Evolutionary conservation across 2,888 invertebrate species (phyloP).

Genomic region (Drepana falcataria): DNA sequence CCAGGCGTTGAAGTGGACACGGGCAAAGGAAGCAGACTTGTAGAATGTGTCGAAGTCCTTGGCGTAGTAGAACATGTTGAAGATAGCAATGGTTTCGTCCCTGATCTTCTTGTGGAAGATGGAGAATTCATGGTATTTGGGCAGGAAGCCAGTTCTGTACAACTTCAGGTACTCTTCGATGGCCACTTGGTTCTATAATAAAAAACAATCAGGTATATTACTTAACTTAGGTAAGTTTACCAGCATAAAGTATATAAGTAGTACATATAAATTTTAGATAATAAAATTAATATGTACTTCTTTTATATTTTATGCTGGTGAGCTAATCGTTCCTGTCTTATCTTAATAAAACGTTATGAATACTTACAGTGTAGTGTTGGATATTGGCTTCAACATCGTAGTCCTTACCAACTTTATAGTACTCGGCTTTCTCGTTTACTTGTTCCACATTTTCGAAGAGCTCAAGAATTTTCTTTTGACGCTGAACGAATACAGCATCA

Average conservation of each 20-base stretch:
- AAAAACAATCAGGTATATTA: slow-evolving; percentile 1
- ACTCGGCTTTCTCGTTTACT: slow-evolving; percentile 44
- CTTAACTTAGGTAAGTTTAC: no score
- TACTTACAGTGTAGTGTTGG: slow-evolving; percentile 55
- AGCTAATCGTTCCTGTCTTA: background rate
- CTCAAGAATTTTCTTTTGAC: slow-evolving; percentile 62
- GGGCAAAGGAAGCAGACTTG: slow-evolving; percentile 76
- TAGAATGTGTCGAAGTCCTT: slow-evolving; percentile 81
- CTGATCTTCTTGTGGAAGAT: slow-evolving; percentile 63
- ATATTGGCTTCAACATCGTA: slow-evolving; percentile 57
- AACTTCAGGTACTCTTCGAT: slow-evolving; percentile 60
- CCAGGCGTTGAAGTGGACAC: slow-evolving; percentile 79
- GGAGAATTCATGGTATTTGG: slow-evolving; percentile 71
- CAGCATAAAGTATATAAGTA: no score
- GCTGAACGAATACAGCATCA: slow-evolving; percentile 32
- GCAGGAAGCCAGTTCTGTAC: slow-evolving; percentile 65
- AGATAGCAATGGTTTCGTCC: slow-evolving; percentile 73
- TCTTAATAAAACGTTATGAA: background rate
- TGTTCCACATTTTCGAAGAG: slow-evolving; percentile 66
- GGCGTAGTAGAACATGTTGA: slow-evolving; percentile 78
- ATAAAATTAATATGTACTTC: no score
- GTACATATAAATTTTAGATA: no score
- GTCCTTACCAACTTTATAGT: slow-evolving; percentile 49
- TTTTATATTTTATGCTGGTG: no score
- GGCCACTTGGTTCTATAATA: slow-evolving; percentile 56